Evolutionary conservation across 2,113 vertebrate genomes (phyloP), one percentile per base, ranked within the genome.

Genomic region (Brachirus orientalis): DNA sequence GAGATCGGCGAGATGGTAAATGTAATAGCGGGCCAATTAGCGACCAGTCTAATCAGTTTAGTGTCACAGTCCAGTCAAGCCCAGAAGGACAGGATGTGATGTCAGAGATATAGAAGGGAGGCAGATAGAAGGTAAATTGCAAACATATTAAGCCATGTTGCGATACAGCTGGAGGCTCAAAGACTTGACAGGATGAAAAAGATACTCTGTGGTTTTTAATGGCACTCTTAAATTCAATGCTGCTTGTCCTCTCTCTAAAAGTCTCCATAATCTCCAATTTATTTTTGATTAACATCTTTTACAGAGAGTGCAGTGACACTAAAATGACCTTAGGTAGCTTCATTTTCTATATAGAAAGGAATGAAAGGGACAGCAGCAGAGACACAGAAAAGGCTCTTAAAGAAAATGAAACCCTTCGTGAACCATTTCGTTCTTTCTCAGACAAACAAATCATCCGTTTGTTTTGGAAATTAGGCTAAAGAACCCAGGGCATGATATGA

Each of bases 41-140:
- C 57, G 59, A 63, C 7, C 2, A 10, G 78, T 86, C 70, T 78
- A 85, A 87, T 78, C 73, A 67, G 60, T 83, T 88, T 83, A 86
- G 83, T 59, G 81, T 91, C 79, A 65, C 46, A 63, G 78, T 86
- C 86, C 83, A 83, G 75, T 74, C 65, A 45, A 77, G 75, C 81
- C 38, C 77, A 70, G 63, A 19, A 10, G 54, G 86, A 74, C 79
- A 80, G 87, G 82, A 82, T 73, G 79, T 90, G 90, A 90, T 82
- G 87, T 86, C 88, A 90, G 51, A 51, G 50, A n/a, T 17, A 46
- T 8, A 36, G 41, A 12, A 16, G 16, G 50, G 50, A 46, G 35
- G 22, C 19, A 44, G 60, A 52, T 18, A 16, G 47, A 35, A 40
- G 38, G 19, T 33, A 50, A 28, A 54, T 28, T 67, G 47, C 50